These are phyloP conservation scores for Aphaenogaster ashmeadi DNA, from an alignment of 1,140 invertebrate genomes.

Conservation along the genomic window DNA sequence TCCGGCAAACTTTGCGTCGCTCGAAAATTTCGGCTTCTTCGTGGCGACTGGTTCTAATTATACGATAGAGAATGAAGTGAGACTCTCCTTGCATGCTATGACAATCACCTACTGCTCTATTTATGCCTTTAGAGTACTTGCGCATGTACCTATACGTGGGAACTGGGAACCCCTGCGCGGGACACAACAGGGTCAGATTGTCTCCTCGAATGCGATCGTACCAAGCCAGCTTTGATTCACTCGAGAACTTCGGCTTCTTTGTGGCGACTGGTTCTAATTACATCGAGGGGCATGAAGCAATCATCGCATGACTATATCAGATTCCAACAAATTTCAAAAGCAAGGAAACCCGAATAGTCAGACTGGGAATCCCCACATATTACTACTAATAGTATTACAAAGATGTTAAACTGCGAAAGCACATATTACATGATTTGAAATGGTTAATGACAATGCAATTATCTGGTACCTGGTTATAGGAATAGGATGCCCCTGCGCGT, in stretches of 20 bases:
- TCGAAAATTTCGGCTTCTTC: slow-evolving; percentile 88
- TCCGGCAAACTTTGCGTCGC: slow-evolving; percentile 85
- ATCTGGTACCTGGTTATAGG: slow-evolving; percentile 84
- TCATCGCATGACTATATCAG: slow-evolving; percentile 14
- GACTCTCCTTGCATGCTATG: neutral
- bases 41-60: slow-evolving; percentile 89
- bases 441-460: slow-evolving; percentile 23
- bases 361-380: neutral
- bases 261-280: slow-evolving; percentile 89
- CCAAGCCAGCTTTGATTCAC: slow-evolving; percentile 85
- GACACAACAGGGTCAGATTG: slow-evolving; percentile 85
- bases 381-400: slow-evolving; percentile 3
- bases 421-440: neutral
- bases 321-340: slow-evolving; percentile 13
- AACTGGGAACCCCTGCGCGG: slow-evolving; percentile 91
- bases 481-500: slow-evolving; percentile 91
- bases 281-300: slow-evolving; percentile 13
- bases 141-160: slow-evolving; percentile 87
- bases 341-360: neutral
- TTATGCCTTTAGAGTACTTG: neutral
- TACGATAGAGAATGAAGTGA: neutral
- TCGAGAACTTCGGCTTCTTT: slow-evolving; percentile 89
- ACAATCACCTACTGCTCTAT: neutral
- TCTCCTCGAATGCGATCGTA: slow-evolving; percentile 80
- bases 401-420: neutral